Evolutionary conservation across 2,888 invertebrate genomes (phyloP).

Genomic region (Leptarthrus brevirostris): DNA sequence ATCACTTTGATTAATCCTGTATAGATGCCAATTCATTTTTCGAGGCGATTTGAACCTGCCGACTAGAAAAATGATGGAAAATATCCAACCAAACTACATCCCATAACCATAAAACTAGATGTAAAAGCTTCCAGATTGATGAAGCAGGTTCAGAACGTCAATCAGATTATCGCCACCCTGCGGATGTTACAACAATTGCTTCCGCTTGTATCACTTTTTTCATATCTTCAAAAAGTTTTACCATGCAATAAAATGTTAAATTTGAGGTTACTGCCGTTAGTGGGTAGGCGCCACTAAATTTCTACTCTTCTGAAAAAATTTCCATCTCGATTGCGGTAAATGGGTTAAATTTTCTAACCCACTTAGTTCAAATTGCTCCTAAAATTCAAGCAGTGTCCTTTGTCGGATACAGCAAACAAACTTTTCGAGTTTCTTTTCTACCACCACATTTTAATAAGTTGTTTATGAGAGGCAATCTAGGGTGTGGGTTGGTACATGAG

Average conservation of each 20-base stretch:
- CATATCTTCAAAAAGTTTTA: neutral
- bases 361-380: conserved; percentile 36
- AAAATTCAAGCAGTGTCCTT: conserved; percentile 18
- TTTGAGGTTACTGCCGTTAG: neutral
- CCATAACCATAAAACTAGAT: neutral
- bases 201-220: too few species aligned
- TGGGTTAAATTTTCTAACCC: conserved; percentile 41
- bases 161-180: too few species aligned
- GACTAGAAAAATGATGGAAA: neutral
- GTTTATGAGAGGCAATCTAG: conserved; percentile 7
- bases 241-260: neutral
- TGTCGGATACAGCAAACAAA: conserved; percentile 31
- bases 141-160: neutral
- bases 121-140: neutral
- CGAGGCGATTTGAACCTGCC: neutral
- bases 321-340: conserved; percentile 2
- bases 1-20: neutral
- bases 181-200: too few species aligned
- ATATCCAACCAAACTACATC: neutral
- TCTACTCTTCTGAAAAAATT: neutral
- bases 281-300: neutral
- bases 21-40: neutral
- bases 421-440: conserved; percentile 11
- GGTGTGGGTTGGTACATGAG: neutral
- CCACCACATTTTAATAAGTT: conserved; percentile 44